Evolutionary conservation across 2,113 vertebrate genomes (phyloP), one percentile per base, ranked within the genome.

Genomic region (Atlantisia rogersi): DNA sequence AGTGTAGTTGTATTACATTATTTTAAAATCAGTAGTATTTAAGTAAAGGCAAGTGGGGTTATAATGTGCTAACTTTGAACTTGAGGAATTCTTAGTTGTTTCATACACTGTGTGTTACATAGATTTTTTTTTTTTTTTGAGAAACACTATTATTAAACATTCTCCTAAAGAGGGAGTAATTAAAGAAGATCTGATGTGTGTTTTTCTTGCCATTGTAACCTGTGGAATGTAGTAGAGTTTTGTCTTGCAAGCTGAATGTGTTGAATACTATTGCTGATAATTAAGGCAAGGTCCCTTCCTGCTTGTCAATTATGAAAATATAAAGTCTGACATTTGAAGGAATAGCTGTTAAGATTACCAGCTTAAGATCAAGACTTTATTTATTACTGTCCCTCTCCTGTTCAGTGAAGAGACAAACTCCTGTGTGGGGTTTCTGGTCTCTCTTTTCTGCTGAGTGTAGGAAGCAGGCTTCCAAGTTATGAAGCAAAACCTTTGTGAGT

Each of bases 241-340:
- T 90, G 32, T 73, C 24, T 88, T 70, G 20, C 11, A 63, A 20
- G 18, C 53, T 63, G 37, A 83, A 88, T 67, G 19, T 55, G 31
- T 46, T 83, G 46, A 40, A 48, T 56, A 22, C 9, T 44, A 21
- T 31, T 69, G 25, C 56, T 83, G 71, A 22, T 67, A 65, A 56
- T 71, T 71, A 85, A 86, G 11, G 48, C 15, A 55, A 81, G 22
- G 25, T 71, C 59, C 79, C 8, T 86, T 82, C n/a, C 60, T 31
- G 26, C 3, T 1, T 85, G 53, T 20, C 44, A 75, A 7, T 84
- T 86, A 67, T 25, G 19, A 74, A 89, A 44, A 84, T 74, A 40
- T 67, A 63, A 88, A 74, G 70, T 83, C 40, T 89, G 64, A 71
- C 56, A 78, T 91, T 95, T 97, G 69, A 81, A 81, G 65, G 56